phyloP scores from a whole-genome alignment of 2,888 invertebrate species.

The Chymomyza procnemis region DNA sequence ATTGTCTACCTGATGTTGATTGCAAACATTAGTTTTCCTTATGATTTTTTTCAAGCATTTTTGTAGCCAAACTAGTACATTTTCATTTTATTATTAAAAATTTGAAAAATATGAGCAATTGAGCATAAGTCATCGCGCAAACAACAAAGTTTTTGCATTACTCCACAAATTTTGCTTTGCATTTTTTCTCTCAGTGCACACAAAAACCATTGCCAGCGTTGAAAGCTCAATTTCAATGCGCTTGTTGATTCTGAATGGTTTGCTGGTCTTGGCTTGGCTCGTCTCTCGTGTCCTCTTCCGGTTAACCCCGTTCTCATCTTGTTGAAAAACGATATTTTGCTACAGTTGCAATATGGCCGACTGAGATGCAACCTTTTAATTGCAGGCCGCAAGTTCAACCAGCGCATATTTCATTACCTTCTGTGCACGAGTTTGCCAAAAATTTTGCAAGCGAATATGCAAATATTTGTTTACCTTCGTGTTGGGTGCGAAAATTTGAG shows the following conservation, averaged over 20 bases:
- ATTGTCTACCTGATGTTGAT: too few relatives aligned
- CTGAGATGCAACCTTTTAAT: background rate
- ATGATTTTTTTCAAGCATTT: too few relatives aligned
- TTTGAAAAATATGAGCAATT: too few relatives aligned
- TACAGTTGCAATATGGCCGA: background rate
- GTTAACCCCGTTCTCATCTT: background rate
- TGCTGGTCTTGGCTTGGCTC: background rate
- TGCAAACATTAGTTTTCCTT: too few relatives aligned
- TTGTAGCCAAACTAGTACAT: too few relatives aligned
- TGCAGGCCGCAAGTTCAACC: background rate
- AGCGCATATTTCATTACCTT: background rate
- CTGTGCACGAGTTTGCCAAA: background rate
- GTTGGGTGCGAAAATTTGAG: background rate
- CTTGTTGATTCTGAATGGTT: constrained; percentile 1
- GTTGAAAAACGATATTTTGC: background rate
- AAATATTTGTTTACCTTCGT: background rate
- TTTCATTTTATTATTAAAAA: too few relatives aligned
- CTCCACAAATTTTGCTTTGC: background rate
- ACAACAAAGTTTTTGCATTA: too few relatives aligned
- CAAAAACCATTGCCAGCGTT: background rate
- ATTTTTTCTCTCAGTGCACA: background rate
- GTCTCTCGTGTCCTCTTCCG: background rate
- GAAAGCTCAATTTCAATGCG: constrained; percentile 12
- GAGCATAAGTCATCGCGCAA: too few relatives aligned
- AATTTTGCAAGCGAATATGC: background rate